phyloP scores from a whole-genome alignment of 2,888 invertebrate genomes.

The Drosophila kuntzei region DNA sequence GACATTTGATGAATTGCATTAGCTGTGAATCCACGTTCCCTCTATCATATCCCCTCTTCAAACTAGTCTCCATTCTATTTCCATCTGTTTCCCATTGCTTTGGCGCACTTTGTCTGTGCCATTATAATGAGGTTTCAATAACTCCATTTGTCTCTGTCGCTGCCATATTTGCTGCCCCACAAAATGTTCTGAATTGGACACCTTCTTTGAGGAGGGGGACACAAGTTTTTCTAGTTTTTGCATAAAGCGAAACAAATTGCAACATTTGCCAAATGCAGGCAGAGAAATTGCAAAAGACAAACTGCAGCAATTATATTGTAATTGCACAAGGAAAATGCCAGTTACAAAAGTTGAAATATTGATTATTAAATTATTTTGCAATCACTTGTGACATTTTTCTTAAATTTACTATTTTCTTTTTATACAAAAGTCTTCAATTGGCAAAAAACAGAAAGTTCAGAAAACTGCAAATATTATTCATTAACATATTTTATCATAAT shows the following conservation, averaged over 20 bases:
- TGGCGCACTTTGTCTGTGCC: conserved; percentile 53
- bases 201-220: background rate
- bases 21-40: conserved; percentile 11
- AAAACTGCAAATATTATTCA: too few relatives aligned
- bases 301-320: conserved; percentile 10
- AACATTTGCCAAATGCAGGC: conserved; percentile 44
- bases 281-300: conserved; percentile 3
- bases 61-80: too few relatives aligned
- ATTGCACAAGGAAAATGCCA: background rate
- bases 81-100: conserved; percentile 47
- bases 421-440: background rate
- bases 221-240: conserved; percentile 39
- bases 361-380: background rate
- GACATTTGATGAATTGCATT: conserved; percentile 79
- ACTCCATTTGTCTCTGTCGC: conserved; percentile 79
- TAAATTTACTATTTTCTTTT: background rate
- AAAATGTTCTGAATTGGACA: conserved; percentile 18
- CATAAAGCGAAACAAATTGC: conserved; percentile 32
- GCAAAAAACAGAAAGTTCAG: too few relatives aligned
- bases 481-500: too few relatives aligned
- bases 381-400: background rate
- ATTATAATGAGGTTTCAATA: conserved; percentile 78
- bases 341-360: background rate
- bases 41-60: too few relatives aligned
- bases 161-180: conserved; percentile 58